phyloP scores from a whole-genome alignment of 2,113 vertebrate genomes.

The Poecile atricapillus region DNA sequence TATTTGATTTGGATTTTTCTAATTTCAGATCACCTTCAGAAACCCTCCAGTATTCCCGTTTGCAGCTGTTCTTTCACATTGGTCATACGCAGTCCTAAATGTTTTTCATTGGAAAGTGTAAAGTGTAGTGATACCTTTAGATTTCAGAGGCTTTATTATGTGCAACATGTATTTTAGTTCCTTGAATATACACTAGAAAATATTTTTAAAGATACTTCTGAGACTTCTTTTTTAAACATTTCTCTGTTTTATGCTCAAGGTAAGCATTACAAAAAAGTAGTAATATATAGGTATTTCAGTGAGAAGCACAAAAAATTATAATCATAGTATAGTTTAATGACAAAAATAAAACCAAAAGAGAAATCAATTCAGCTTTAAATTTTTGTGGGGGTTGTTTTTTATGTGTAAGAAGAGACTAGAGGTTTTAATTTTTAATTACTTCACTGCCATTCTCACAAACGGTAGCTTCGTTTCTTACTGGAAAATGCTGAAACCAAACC shows the following conservation, averaged over 20 bases:
- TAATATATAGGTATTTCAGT: neutral
- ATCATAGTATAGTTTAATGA: neutral
- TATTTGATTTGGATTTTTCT: neutral
- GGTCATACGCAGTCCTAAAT: neutral
- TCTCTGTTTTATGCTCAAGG: neutral
- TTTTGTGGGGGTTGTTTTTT: accelerated
- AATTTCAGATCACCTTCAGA: neutral
- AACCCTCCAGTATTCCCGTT: neutral
- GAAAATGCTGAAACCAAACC: neutral
- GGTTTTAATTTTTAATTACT: neutral
- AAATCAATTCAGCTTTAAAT: neutral
- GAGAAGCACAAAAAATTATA: neutral
- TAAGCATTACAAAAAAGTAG: neutral
- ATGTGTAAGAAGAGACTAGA: neutral
- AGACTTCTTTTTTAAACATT: neutral
- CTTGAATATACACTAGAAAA: neutral
- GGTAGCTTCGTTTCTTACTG: neutral
- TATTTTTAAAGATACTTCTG: neutral
- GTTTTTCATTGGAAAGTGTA: neutral
- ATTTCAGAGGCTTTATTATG: neutral
- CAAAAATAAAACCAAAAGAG: neutral
- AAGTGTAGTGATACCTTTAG: neutral
- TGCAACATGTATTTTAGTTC: neutral
- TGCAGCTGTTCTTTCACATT: neutral
- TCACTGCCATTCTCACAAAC: neutral